Conservation (phyloP, 2,888 invertebrate genomes). For the Diachrysia chrysitis region DNA sequence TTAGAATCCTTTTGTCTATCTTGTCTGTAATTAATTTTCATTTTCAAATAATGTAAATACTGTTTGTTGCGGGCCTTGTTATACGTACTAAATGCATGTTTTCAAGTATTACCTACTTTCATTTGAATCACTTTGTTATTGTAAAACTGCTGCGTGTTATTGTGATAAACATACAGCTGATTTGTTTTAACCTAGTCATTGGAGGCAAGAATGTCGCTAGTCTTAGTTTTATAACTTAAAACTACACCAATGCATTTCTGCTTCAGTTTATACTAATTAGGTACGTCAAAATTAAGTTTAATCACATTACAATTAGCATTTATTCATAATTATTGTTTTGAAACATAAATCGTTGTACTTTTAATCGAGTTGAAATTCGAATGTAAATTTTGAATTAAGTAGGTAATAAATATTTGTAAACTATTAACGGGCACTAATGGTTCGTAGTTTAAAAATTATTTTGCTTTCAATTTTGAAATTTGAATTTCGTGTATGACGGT, state of each 20-base stretch:
- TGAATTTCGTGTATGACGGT: conserved; percentile 27
- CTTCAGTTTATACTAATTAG: conserved; percentile 67
- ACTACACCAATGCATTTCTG: conserved; percentile 75
- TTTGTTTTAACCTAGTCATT: conserved; percentile 78
- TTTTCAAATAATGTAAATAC: conserved; percentile 60
- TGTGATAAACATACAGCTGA: conserved; percentile 67
- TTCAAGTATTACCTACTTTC: conserved; percentile 49
- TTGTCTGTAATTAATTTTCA: conserved; percentile 63
- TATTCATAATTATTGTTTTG: conserved; percentile 45
- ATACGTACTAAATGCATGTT: conserved; percentile 69
- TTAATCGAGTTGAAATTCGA: conserved; percentile 19
- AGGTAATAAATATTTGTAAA: conserved; percentile 14
- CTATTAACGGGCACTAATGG: not conserved
- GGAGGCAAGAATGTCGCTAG: conserved; percentile 67
- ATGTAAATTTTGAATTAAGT: conserved; percentile 5
- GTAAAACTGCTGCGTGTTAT: conserved; percentile 60
- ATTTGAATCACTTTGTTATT: conserved; percentile 44
- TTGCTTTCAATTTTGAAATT: conserved; percentile 19
- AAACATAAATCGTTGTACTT: conserved; percentile 31
- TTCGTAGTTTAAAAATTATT: conserved; percentile 31
- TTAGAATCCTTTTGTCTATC: conserved; percentile 59
- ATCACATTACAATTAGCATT: conserved; percentile 54
- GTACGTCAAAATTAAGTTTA: conserved; percentile 49
- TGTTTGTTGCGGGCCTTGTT: conserved; percentile 62
- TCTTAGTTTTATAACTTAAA: conserved; percentile 65